A percentile compares a stretch with the other conserved stretches of the same genome.
These are phyloP conservation scores for Drosophila nebulosa DNA, from an alignment of 1,140 invertebrate species.

Conservation along the genomic window DNA sequence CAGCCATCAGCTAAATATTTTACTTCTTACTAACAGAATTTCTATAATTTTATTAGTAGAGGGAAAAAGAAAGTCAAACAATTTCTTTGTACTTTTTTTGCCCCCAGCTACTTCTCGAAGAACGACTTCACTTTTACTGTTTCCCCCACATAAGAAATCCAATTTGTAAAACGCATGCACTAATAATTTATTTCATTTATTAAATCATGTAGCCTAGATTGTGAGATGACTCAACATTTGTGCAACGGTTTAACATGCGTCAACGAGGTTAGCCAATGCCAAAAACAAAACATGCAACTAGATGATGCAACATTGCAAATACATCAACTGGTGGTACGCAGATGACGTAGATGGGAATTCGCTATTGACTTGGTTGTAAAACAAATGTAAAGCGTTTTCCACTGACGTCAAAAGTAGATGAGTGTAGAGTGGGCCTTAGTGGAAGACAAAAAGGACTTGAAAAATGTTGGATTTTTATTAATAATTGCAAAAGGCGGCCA, in stretches of 20 bases:
- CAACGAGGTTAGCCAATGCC: neutral
- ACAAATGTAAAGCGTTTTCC: neutral
- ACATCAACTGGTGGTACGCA: neutral
- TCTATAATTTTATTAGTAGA: too few relatives aligned
- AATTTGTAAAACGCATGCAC: too few relatives aligned
- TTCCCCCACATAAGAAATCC: too few relatives aligned
- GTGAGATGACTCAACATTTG: neutral
- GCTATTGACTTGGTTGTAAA: neutral
- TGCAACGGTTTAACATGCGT: neutral
- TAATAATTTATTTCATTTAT: too few relatives aligned
- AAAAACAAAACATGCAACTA: neutral
- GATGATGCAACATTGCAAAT: slow-evolving; percentile 8
- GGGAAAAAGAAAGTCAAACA: too few relatives aligned
- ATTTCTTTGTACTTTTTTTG: too few relatives aligned
- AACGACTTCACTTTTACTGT: too few relatives aligned
- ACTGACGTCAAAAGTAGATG: neutral
- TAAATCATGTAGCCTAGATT: too few relatives aligned
- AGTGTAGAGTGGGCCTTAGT: slow-evolving; percentile 20
- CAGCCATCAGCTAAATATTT: too few relatives aligned
- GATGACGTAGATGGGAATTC: slow-evolving; percentile 35
- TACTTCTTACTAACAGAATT: too few relatives aligned
- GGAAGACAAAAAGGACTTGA: neutral
- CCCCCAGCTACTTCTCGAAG: too few relatives aligned
- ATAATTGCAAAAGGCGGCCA: neutral
- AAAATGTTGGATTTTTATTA: neutral